phyloP scores from a whole-genome alignment of 2,888 invertebrate species.

The Coleophora deauratella region DNA sequence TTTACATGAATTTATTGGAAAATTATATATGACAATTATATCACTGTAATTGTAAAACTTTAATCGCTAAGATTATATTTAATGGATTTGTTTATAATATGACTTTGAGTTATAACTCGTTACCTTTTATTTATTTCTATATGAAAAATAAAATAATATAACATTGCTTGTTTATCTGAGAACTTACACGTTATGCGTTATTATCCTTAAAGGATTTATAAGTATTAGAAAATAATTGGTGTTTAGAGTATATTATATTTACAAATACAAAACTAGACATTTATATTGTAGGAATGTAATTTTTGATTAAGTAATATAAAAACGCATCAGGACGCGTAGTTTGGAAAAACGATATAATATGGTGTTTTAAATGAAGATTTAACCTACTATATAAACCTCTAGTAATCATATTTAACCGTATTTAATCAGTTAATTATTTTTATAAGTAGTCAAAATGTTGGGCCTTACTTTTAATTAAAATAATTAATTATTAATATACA shows the following conservation, averaged over 20 bases:
- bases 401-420: constrained; percentile 5
- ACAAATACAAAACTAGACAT: not conserved
- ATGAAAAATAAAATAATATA: too few relatives aligned
- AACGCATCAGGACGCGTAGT: constrained; percentile 39
- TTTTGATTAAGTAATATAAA: constrained; percentile 14
- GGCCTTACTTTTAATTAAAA: constrained; percentile 13
- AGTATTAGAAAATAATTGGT: constrained; percentile 17
- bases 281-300: not conserved
- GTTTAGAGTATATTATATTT: constrained; percentile 11
- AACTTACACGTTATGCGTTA: constrained; percentile 15
- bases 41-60: not conserved
- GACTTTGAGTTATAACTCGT: too few relatives aligned
- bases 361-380: too few relatives aligned
- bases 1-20: constrained; percentile 5
- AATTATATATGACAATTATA: not conserved
- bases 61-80: not conserved
- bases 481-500: not conserved
- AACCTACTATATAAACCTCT: too few relatives aligned
- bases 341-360: too few relatives aligned
- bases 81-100: too few relatives aligned
- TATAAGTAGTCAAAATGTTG: constrained; percentile 6
- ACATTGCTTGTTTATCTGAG: too few relatives aligned
- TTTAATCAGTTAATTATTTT: constrained; percentile 1
- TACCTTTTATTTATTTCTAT: too few relatives aligned
- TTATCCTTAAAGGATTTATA: constrained; percentile 39